Evolutionary conservation across 2,113 vertebrate genomes (phyloP).

Genomic region (Ctenodactylus gundi): DNA sequence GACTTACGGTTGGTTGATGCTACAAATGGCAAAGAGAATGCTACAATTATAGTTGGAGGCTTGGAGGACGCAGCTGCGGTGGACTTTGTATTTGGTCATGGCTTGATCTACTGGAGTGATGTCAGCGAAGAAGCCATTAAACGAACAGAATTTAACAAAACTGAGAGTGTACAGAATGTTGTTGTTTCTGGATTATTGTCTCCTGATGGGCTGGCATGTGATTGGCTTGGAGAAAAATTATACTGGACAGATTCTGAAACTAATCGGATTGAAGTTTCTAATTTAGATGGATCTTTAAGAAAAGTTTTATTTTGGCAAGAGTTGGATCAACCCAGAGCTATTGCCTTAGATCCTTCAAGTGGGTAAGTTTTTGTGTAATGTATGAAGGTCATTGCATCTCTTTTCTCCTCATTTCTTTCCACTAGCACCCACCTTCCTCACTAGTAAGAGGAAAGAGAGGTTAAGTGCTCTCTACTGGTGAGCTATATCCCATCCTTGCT

Average conservation of each 20-base stretch:
- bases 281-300: constrained; percentile 93
- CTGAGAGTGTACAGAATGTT: constrained; percentile 87
- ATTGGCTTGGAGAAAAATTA: constrained; percentile 96
- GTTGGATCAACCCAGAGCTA: constrained; percentile 96
- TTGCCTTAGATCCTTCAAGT: constrained; percentile 94
- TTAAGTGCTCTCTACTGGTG: constrained; percentile 12
- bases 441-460: not conserved
- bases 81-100: constrained; percentile 92
- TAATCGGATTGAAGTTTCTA: constrained; percentile 96
- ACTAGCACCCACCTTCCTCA: not conserved
- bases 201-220: constrained; percentile 96
- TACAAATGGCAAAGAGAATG: constrained; percentile 90
- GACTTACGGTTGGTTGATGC: constrained; percentile 95
- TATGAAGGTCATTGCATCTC: not conserved
- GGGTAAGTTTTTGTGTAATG: constrained; percentile 89
- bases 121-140: constrained; percentile 99
- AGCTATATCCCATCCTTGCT: constrained; percentile 27
- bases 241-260: constrained; percentile 99
- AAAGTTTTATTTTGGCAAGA: constrained; percentile 99
- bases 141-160: constrained; percentile 90
- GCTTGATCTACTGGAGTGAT: constrained; percentile 97
- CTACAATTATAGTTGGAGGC: constrained; percentile 93
- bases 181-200: constrained; percentile 94
- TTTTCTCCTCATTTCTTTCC: not conserved
- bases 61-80: constrained; percentile 97